Evolutionary conservation across 2,113 vertebrate genomes (phyloP), one percentile per base, ranked within the genome.

Genomic region (Otis tarda): DNA sequence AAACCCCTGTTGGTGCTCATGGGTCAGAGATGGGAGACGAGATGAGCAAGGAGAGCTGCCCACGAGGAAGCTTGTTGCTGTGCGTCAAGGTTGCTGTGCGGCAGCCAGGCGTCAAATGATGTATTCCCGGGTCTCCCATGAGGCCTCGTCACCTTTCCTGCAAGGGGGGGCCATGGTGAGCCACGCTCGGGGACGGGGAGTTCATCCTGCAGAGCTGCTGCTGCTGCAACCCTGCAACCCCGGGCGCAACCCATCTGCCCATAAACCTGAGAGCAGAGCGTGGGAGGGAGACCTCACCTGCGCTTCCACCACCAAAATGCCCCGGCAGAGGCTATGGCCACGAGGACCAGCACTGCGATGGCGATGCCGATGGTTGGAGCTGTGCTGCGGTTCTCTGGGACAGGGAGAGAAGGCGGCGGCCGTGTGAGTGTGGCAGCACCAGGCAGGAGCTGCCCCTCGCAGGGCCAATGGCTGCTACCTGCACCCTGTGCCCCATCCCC

Each of bases 1-100:
- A 78, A 95, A 65, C 8, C 6, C 0, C 0, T 60, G 45, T 60
- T 0, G 0, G 6, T 65, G 39, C 30, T 70, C 22, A 61, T 61
- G 25, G 8, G 9, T 74, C 14, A 52, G 43, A 28, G 11, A 22
- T 20, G 11, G 20, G 45, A 69, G 31, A 35, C 20, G 41, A 89
- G 24, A 27, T 39, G 73, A 78, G 25, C n/a, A 50, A 1, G 5
- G 7, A 74, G 17, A 78, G 27, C 17, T 19, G 59, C 35, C 2
- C 4, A 33, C 1, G 3, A 50, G 27, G 27, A 13, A 76, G 3
- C 12, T 70, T 11, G 1, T 33, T 70, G 50, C 30, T 75, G 33
- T 28, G 12, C 3, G 2, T n/a, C n/a, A n/a, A n/a, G n/a, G 1
- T 33, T 70, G 50, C 30, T 75, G 33, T 28, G 12, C 3, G 45